Evolutionary conservation across 2,113 vertebrate genomes (phyloP).

Genomic region (Perca schrenkii): DNA sequence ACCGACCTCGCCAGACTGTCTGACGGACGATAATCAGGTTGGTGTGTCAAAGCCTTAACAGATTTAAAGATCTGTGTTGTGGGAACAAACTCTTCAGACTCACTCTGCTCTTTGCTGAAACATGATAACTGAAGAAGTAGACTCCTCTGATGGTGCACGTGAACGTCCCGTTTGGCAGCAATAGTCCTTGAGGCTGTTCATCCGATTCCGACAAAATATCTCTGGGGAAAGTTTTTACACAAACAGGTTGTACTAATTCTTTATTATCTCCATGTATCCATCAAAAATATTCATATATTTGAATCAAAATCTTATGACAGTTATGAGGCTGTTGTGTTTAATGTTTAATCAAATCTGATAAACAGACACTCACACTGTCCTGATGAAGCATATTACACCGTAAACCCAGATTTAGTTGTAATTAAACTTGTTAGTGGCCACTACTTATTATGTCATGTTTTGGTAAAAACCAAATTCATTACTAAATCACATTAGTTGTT

Average conservation of each 20-base stretch:
- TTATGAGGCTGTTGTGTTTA: neutral
- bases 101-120: conserved; percentile 64
- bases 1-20: too few species aligned
- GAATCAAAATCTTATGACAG: neutral
- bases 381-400: neutral
- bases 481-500: too few species aligned
- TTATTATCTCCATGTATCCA: neutral
- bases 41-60: too few species aligned
- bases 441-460: too few species aligned
- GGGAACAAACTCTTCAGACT: conserved; percentile 20
- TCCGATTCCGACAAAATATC: conserved; percentile 3
- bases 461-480: too few species aligned
- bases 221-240: conserved; percentile 29
- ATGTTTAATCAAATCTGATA: neutral
- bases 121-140: conserved; percentile 74
- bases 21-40: too few species aligned
- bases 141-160: conserved; percentile 31
- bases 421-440: too few species aligned
- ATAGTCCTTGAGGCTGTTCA: neutral
- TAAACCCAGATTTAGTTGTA: too few species aligned
- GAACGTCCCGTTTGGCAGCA: conserved; percentile 41
- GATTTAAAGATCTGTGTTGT: neutral
- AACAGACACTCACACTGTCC: neutral
- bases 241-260: neutral
- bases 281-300: neutral